These are phyloP conservation scores for Machaerirhynchus nigripectus DNA, from an alignment of 2,113 vertebrate species.

Conservation along the genomic window DNA sequence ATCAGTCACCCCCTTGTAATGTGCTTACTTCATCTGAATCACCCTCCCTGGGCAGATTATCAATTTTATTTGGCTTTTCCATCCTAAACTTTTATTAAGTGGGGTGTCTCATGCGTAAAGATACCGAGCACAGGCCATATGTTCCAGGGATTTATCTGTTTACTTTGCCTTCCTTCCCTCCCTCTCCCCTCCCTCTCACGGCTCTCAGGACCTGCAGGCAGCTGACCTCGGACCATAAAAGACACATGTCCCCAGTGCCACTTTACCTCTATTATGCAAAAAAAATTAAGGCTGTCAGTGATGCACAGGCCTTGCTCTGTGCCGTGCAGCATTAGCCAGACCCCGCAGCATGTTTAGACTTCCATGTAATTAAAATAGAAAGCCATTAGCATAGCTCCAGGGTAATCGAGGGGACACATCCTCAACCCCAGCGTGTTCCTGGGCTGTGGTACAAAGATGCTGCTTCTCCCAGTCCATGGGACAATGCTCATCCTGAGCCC, in stretches of 20 bases:
- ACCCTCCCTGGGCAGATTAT: slow-evolving; percentile 65
- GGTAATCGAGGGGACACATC: not conserved
- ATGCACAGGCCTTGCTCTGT: not conserved
- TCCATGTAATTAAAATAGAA: slow-evolving; percentile 26
- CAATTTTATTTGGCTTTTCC: slow-evolving; percentile 67
- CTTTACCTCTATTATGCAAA: slow-evolving; percentile 40
- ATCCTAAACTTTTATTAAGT: slow-evolving; percentile 66
- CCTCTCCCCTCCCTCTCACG: not conserved
- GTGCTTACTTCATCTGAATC: slow-evolving; percentile 61
- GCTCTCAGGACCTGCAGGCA: not conserved
- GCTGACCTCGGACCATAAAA: slow-evolving; percentile 16
- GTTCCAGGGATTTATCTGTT: slow-evolving; percentile 60
- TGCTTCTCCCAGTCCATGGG: not conserved
- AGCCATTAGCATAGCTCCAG: slow-evolving; percentile 31
- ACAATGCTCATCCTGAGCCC: not conserved
- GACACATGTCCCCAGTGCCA: not conserved
- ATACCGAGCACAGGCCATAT: slow-evolving; percentile 29
- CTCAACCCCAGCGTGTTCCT: not conserved
- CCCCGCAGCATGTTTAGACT: not conserved
- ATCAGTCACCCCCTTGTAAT: slow-evolving; percentile 57
- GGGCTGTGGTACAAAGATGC: not conserved
- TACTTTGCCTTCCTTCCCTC: slow-evolving; percentile 33
- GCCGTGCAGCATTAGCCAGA: not conserved
- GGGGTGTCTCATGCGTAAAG: slow-evolving; percentile 59
- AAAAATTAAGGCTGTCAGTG: not conserved